Base-by-base conservation (phyloP, 2,888 invertebrate genomes). In the Stenoptilia bipunctidactyla region DNA sequence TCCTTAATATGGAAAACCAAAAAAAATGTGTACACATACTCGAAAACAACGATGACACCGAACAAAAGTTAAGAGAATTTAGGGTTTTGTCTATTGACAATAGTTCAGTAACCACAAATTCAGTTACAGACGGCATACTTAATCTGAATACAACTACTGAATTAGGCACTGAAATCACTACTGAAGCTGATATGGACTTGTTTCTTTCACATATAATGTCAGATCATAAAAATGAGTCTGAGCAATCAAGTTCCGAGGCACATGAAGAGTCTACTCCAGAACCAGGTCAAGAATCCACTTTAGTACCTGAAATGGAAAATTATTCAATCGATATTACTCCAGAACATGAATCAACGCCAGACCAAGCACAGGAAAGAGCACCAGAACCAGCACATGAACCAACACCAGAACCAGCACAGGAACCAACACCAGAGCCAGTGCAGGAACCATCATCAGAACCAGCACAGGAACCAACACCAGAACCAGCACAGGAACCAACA, bases 21-120 rank as follows among this genome's bases (percentile, higher is more conserved):
- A 87, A 76, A 52, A 74, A 38, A 59, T 91, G 61, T 71, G 71
- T 58, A 38, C 48, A 56, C 2, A 55, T 74, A 43, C 61, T 67
- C 4, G 15, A 34, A 45, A 10, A 49, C 5, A 44, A 37, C 2
- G 52, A 52, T 9, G 58, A 53, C 4, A 46, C 45, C 8, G 51
- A 53, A 27, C 49, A 51, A 49, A 63, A 8, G 3, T 8, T 56
- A 42, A 63, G 56, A 42, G 58, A 46, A 36, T 49, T 47, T 36
- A 60, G 56, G 44, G 51, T 30, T 8, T n/a, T n/a, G 30, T 4
- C 30, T n/a, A 30, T 30, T 56, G 1, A 66, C 63, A 27, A 53
- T 30, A 4, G n/a, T 30, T 30, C 56, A 1, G 66, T 58, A 46
- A 50, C 61, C 1, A 45, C 53, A 20, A 5, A 3, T 10, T 46